Evolutionary conservation across 2,888 invertebrate species (phyloP).

Genomic region (Nesidiocoris tenuis): DNA sequence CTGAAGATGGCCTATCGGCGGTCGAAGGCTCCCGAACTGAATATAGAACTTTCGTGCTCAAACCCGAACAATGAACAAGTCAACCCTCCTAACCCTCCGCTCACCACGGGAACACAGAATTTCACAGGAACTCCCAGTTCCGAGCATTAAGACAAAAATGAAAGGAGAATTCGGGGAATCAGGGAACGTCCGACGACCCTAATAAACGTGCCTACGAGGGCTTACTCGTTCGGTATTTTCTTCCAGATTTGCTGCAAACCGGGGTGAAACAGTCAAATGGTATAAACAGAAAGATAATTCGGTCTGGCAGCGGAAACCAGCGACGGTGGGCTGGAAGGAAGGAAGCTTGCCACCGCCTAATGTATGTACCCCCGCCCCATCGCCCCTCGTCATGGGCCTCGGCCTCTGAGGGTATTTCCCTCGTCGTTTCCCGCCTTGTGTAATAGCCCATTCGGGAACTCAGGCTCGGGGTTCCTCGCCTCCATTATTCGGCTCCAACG

Average conservation of each 20-base stretch:
- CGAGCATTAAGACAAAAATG: background rate
- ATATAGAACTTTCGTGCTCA: background rate
- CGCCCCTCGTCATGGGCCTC: too few relatives aligned
- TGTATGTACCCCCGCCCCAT: background rate
- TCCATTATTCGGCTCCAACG: background rate
- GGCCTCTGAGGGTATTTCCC: background rate
- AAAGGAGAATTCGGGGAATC: background rate
- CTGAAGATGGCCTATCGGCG: too few relatives aligned
- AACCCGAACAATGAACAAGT: background rate
- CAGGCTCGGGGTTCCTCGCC: background rate
- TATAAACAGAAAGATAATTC: background rate
- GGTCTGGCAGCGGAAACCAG: background rate
- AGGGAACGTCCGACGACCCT: background rate
- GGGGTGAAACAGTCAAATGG: background rate
- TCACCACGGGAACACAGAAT: background rate
- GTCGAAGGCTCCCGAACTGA: too few relatives aligned
- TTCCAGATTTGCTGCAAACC: background rate
- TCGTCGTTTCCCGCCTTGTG: background rate
- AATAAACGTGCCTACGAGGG: background rate
- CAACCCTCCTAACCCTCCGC: background rate
- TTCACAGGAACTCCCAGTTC: background rate
- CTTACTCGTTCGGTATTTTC: background rate
- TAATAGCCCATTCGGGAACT: slow-evolving; percentile 30
- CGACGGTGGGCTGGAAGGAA: background rate
- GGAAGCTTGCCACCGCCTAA: background rate